Percentiles rank a stretch among this genome's conserved stretches.
Evolutionary conservation across 2,888 invertebrate species (phyloP).

Genomic region (Megamerina dolium): DNA sequence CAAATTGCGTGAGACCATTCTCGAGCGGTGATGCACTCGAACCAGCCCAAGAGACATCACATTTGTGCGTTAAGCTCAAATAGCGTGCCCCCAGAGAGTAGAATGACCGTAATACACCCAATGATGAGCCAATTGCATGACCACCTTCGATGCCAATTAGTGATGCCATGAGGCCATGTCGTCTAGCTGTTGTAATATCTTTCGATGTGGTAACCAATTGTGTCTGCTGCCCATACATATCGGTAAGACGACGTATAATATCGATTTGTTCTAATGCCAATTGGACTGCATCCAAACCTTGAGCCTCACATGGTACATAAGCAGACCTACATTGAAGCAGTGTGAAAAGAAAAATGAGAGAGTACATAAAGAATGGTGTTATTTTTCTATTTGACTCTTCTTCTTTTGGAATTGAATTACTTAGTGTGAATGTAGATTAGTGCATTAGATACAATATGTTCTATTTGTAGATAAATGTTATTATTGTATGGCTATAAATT

Average conservation of each 20-base stretch:
- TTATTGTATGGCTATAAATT: too few relatives aligned
- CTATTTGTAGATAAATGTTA: too few relatives aligned
- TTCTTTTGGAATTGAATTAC: too few relatives aligned
- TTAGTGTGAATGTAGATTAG: too few relatives aligned
- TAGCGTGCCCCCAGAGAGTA: slow-evolving; percentile 84
- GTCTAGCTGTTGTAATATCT: slow-evolving; percentile 68
- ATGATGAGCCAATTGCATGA: slow-evolving; percentile 82
- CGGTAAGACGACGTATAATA: slow-evolving; percentile 63
- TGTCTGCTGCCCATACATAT: slow-evolving; percentile 69
- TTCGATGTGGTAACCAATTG: slow-evolving; percentile 63
- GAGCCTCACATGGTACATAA: slow-evolving; percentile 78
- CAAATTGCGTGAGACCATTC: slow-evolving; percentile 61
- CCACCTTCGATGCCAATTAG: slow-evolving; percentile 90
- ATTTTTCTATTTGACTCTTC: too few relatives aligned
- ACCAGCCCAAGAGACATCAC: slow-evolving; percentile 80
- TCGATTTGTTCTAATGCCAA: slow-evolving; percentile 81
- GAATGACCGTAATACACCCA: slow-evolving; percentile 81
- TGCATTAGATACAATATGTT: too few relatives aligned
- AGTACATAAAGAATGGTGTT: not conserved
- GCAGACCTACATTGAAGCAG: slow-evolving; percentile 55
- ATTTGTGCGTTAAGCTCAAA: slow-evolving; percentile 86
- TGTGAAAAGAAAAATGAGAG: not conserved
- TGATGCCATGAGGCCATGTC: slow-evolving; percentile 75
- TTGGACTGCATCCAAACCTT: slow-evolving; percentile 77
- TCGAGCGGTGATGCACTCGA: slow-evolving; percentile 53